Percentiles rank a stretch among this genome's conserved stretches.
Conservation (phyloP, 2,888 invertebrate genomes). For the Chaetogeoica ovagalla region DNA sequence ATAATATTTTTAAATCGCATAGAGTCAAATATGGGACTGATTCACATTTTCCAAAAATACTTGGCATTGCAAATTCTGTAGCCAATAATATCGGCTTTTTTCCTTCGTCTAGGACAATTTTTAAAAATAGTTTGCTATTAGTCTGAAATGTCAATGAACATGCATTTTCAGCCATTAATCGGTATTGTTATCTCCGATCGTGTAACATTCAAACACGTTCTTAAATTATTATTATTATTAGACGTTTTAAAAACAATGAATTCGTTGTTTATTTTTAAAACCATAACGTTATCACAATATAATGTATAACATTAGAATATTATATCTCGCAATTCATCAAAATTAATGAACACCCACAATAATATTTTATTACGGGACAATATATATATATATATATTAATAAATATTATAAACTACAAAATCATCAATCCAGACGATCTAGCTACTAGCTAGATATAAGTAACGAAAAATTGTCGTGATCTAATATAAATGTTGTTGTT, state of each 20-base stretch:
- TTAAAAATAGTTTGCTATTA: slow-evolving; percentile 41
- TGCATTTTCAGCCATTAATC: slow-evolving; percentile 15
- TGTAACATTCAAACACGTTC: slow-evolving; percentile 18
- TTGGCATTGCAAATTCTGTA: slow-evolving; percentile 36
- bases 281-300: background rate
- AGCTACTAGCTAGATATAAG: background rate
- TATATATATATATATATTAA: too few relatives aligned
- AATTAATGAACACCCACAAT: background rate
- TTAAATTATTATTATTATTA: slow-evolving; percentile 33
- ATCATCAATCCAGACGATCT: background rate
- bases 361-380: background rate
- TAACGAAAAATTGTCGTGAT: background rate
- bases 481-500: background rate
- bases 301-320: background rate
- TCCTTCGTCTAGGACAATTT: slow-evolving; percentile 20
- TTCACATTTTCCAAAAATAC: slow-evolving; percentile 43
- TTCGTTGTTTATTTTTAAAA: slow-evolving; percentile 32
- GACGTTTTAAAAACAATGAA: slow-evolving; percentile 4
- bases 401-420: background rate
- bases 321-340: background rate
- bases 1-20: slow-evolving; percentile 13
- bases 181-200: slow-evolving; percentile 33
- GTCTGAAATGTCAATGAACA: slow-evolving; percentile 36
- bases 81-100: slow-evolving; percentile 11
- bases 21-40: slow-evolving; percentile 37